These are phyloP conservation scores for Maccullochella peelii DNA, from an alignment of 2,113 vertebrate genomes.

Conservation along the genomic window DNA sequence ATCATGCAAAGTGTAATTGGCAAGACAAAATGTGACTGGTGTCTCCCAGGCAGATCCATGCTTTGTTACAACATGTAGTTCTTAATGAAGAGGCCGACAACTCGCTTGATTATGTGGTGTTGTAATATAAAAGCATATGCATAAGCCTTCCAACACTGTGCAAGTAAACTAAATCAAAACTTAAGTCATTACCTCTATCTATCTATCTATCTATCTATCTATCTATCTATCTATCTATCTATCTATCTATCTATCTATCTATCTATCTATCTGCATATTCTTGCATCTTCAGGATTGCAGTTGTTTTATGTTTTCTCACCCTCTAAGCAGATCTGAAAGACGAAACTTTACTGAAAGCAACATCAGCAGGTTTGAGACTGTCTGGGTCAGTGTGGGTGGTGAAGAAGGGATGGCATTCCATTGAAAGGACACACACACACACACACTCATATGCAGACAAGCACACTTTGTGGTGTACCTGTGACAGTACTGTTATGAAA, in stretches of 20 bases:
- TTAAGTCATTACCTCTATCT: constrained; percentile 17
- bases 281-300: neutral
- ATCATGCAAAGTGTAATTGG: constrained; percentile 87
- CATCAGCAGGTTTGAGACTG: constrained; percentile 60
- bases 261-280: constrained; percentile 1
- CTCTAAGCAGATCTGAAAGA: constrained; percentile 40
- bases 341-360: constrained; percentile 48
- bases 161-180: constrained; percentile 32
- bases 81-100: constrained; percentile 71
- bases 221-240: constrained; percentile 16
- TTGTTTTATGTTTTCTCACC: constrained; percentile 24
- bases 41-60: constrained; percentile 67
- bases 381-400: constrained; percentile 73
- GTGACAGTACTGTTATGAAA: constrained; percentile 67
- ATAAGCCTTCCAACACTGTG: neutral
- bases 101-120: constrained; percentile 65
- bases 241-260: constrained; percentile 24
- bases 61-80: constrained; percentile 71
- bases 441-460: constrained; percentile 20
- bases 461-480: constrained; percentile 71
- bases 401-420: constrained; percentile 43
- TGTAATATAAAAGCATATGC: constrained; percentile 47
- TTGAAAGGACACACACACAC: constrained; percentile 36
- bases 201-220: constrained; percentile 25
- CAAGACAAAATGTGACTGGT: constrained; percentile 73